A percentile compares a stretch with the other conserved stretches of the same genome.
Evolutionary conservation across 2,888 invertebrate species (phyloP).

Genomic region (Zaprionus bogoriensis): DNA sequence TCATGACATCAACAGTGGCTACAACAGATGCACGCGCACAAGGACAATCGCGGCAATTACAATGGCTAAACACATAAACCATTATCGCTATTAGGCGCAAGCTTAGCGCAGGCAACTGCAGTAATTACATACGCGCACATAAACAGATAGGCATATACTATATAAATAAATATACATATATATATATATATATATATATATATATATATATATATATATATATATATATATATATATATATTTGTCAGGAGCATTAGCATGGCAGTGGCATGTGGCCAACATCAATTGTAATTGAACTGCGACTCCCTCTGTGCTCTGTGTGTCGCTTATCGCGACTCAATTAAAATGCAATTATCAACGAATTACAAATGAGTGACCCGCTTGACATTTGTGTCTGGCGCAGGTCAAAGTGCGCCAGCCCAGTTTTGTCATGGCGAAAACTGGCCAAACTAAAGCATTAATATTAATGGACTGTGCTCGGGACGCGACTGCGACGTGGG

Average conservation of each 20-base stretch:
- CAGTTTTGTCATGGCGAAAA: slow-evolving; percentile 51
- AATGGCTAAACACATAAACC: slow-evolving; percentile 47
- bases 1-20: slow-evolving; percentile 75
- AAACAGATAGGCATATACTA: too few species aligned
- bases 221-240: background rate
- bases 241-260: slow-evolving; percentile 13
- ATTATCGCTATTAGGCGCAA: slow-evolving; percentile 40
- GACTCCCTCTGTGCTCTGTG: slow-evolving; percentile 1
- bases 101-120: slow-evolving; percentile 25
- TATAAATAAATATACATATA: background rate
- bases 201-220: background rate
- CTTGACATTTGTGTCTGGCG: slow-evolving; percentile 53
- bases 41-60: slow-evolving; percentile 56
- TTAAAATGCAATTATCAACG: slow-evolving; percentile 67
- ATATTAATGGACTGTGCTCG: slow-evolving; percentile 61
- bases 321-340: slow-evolving; percentile 37
- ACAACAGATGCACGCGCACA: slow-evolving; percentile 2
- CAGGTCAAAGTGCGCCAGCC: slow-evolving; percentile 49
- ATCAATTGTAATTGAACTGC: slow-evolving; percentile 13
- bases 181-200: background rate
- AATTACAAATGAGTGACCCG: slow-evolving; percentile 48
- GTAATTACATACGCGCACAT: slow-evolving; percentile 30
- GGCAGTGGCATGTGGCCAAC: slow-evolving; percentile 28
- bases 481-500: slow-evolving; percentile 8
- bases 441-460: slow-evolving; percentile 53